A percentile compares a stretch with the other conserved stretches of the same genome.
Evolutionary conservation across 2,888 invertebrate species (phyloP).

Genomic region (Lomographa bimaculata): DNA sequence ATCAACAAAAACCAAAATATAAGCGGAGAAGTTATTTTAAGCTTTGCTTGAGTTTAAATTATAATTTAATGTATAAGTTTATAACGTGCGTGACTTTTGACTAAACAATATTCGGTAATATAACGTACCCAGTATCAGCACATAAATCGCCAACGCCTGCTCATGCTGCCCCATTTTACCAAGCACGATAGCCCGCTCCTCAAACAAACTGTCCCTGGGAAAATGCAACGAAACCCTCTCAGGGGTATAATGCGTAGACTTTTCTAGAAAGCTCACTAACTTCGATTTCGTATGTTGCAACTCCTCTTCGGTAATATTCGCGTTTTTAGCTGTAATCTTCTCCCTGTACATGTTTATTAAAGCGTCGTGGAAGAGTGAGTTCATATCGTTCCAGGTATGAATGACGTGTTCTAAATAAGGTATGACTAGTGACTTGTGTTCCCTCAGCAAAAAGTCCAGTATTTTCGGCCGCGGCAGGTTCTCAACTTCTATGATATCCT

Average conservation of each 20-base stretch:
- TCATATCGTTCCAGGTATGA: slow-evolving; percentile 93
- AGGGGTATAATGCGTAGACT: slow-evolving; percentile 91
- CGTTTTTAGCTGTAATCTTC: slow-evolving; percentile 79
- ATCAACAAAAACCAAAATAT: no score
- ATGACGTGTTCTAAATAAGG: slow-evolving; percentile 98
- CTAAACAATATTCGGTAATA: no score
- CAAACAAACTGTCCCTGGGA: slow-evolving; percentile 92
- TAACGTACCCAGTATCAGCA: slow-evolving; percentile 91
- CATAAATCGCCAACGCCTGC: slow-evolving; percentile 95
- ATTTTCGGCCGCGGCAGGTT: slow-evolving; percentile 94
- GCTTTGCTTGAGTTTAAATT: no score
- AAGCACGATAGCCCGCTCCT: slow-evolving; percentile 97
- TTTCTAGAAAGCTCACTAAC: slow-evolving; percentile 91
- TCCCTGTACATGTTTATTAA: slow-evolving; percentile 95
- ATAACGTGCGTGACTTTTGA: no score
- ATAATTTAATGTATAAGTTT: no score
- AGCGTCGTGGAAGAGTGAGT: slow-evolving; percentile 94
- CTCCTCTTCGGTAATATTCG: slow-evolving; percentile 62
- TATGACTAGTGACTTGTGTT: slow-evolving; percentile 91
- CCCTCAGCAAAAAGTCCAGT: slow-evolving; percentile 93
- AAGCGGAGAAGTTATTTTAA: no score
- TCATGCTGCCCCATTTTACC: slow-evolving; percentile 96
- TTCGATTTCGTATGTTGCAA: slow-evolving; percentile 73
- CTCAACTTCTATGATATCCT: slow-evolving; percentile 94
- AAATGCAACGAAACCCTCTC: slow-evolving; percentile 94